Conservation (phyloP, 2,113 vertebrate species). For the Aphelocoma coerulescens region DNA sequence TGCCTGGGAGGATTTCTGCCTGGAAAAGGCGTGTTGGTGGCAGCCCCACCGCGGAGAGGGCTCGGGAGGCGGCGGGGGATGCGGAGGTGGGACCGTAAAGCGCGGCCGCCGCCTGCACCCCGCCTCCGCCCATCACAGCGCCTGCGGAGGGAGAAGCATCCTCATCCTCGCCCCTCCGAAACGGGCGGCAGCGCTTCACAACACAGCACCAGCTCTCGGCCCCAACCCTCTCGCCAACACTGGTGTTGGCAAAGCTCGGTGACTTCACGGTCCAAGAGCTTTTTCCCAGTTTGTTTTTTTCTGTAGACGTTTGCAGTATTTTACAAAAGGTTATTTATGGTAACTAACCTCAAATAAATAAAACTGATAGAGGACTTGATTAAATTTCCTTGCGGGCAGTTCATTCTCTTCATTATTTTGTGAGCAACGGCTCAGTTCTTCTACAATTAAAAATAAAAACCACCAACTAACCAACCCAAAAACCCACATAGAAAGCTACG, state of each 20-base stretch:
- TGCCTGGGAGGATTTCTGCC: background rate
- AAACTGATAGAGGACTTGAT: background rate
- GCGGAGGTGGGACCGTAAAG: background rate
- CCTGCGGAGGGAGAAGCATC: background rate
- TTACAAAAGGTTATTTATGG: background rate
- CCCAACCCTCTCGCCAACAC: background rate
- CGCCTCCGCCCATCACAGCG: background rate
- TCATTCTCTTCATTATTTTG: background rate
- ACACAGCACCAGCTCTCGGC: background rate
- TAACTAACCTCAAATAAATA: background rate
- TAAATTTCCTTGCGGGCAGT: background rate
- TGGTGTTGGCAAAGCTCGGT: background rate
- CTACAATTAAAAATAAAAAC: background rate
- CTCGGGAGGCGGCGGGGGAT: background rate
- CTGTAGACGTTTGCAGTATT: background rate
- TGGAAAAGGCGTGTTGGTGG: background rate
- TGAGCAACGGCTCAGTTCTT: background rate
- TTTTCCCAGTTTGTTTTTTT: background rate
- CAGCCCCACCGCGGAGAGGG: accelerated
- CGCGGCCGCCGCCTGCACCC: background rate
- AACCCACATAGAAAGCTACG: accelerated
- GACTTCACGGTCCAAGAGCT: background rate
- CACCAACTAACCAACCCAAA: background rate
- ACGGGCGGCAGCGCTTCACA: background rate
- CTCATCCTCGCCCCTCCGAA: background rate